Conservation (phyloP, 2,888 invertebrate species). For the Andrena haemorrhoa region DNA sequence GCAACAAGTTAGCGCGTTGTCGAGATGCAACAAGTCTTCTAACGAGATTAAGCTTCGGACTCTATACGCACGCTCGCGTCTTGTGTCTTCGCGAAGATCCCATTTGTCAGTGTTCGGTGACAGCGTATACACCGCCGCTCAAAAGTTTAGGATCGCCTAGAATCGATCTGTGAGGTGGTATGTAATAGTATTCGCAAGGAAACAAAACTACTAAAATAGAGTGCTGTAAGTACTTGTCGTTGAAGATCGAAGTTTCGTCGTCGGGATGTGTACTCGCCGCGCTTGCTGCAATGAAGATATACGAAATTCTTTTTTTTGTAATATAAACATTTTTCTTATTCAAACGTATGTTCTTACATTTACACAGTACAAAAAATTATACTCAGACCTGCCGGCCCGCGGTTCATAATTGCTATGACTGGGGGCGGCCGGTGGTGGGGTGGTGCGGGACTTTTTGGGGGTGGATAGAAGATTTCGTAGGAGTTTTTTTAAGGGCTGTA, state of each 20-base stretch:
- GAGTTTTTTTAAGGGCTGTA: constrained; percentile 77
- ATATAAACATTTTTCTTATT: constrained; percentile 87
- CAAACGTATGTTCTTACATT: constrained; percentile 92
- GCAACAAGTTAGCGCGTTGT: constrained; percentile 51
- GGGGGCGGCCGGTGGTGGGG: constrained; percentile 79
- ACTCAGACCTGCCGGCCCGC: constrained; percentile 84
- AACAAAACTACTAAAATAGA: no score
- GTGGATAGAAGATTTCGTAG: constrained; percentile 67
- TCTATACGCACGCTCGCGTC: background rate
- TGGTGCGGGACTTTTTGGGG: constrained; percentile 65
- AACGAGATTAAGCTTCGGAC: constrained; percentile 21
- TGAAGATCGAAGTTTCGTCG: background rate
- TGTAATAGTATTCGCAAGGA: background rate
- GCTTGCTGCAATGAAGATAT: background rate
- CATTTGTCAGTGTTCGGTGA: background rate
- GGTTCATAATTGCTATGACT: constrained; percentile 83
- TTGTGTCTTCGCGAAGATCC: background rate
- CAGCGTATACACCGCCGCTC: background rate
- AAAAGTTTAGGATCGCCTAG: background rate
- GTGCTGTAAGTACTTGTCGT: no score
- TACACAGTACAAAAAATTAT: constrained; percentile 94
- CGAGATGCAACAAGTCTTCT: constrained; percentile 47
- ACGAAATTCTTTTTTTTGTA: constrained; percentile 74
- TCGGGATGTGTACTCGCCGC: background rate
- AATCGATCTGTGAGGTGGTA: background rate